A percentile compares a stretch with the other conserved stretches of the same genome.
Conservation (phyloP, 2,888 invertebrate genomes). For the Pterobdella sp. region DNA sequence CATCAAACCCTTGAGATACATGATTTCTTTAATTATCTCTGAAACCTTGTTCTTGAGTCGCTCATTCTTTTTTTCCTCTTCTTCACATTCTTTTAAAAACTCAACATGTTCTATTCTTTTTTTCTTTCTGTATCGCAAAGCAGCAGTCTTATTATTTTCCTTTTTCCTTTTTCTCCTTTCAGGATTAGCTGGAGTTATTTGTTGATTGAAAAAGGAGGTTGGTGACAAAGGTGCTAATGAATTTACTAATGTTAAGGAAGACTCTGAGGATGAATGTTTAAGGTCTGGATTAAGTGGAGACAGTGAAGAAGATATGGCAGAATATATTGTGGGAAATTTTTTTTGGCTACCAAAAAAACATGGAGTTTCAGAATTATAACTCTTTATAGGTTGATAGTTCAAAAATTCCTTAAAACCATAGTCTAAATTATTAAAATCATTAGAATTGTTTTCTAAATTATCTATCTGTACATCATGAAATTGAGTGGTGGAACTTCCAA, state of each 20-base stretch:
- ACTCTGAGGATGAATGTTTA: background rate
- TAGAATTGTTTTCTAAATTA: background rate
- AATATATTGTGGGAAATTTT: too few species aligned
- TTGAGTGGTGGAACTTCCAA: background rate
- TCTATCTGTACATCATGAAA: background rate
- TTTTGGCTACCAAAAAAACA: too few species aligned
- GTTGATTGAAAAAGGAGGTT: too few species aligned
- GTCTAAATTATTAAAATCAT: background rate
- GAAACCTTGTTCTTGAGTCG: conserved; percentile 36
- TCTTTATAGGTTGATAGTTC: too few species aligned
- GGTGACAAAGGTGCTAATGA: background rate
- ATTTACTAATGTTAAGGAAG: background rate
- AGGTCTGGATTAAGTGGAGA: too few species aligned
- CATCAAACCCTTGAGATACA: conserved; percentile 37
- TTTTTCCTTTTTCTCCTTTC: conserved; percentile 35
- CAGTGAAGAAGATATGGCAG: too few species aligned
- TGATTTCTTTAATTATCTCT: conserved; percentile 36
- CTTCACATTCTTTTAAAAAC: conserved; percentile 29
- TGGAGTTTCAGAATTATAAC: too few species aligned
- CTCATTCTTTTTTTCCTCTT: conserved; percentile 34
- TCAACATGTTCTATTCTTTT: conserved; percentile 33
- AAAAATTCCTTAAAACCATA: background rate
- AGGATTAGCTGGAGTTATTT: too few species aligned
- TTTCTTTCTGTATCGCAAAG: conserved; percentile 36
- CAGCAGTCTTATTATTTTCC: conserved; percentile 39